Conservation (phyloP, 2,888 invertebrate species). For the Philaethria dido region DNA sequence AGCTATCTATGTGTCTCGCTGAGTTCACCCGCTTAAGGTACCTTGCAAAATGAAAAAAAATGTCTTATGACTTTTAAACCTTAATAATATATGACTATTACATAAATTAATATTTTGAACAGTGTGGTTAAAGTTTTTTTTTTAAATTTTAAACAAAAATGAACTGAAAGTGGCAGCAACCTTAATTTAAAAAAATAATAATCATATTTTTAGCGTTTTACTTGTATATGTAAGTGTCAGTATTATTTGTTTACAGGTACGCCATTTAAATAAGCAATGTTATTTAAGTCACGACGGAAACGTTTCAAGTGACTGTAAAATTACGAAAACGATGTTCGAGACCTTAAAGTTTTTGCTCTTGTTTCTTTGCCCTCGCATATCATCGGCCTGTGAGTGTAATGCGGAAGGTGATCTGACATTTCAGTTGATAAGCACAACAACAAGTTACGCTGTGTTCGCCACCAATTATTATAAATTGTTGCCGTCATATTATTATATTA, state of each 20-base stretch:
- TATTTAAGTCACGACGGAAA: constrained; percentile 28
- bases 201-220: constrained; percentile 15
- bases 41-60: no score
- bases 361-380: constrained; percentile 44
- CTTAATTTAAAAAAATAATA: not conserved
- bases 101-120: no score
- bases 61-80: no score
- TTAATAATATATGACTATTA: no score
- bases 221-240: not conserved
- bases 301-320: constrained; percentile 35
- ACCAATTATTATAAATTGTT: constrained; percentile 22
- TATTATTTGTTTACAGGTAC: constrained; percentile 14
- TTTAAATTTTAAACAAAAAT: not conserved
- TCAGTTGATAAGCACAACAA: constrained; percentile 31
- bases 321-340: constrained; percentile 37
- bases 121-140: no score
- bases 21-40: no score
- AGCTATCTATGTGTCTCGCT: no score
- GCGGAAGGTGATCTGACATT: constrained; percentile 45
- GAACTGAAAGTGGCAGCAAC: no score
- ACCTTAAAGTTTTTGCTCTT: constrained; percentile 46
- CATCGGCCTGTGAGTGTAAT: constrained; percentile 40
- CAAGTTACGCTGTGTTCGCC: constrained; percentile 11
- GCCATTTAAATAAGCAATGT: constrained; percentile 19
- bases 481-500: constrained; percentile 4